Evolutionary conservation across 2,888 invertebrate genomes (phyloP), one percentile per base, ranked within the genome.

Genomic region (Cephus rjabovi): DNA sequence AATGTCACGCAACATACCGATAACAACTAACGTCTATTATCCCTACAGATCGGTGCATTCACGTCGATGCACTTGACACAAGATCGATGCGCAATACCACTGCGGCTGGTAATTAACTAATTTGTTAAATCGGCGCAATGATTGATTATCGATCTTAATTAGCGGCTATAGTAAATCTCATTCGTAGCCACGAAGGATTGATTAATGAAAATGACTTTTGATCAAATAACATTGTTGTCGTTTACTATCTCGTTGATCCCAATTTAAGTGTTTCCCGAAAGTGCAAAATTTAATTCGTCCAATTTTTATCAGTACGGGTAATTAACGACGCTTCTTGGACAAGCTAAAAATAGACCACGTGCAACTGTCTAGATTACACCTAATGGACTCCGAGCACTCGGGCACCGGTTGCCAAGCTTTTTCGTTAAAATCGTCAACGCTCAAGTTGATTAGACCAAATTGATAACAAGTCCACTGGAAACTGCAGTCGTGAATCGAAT

Each of bases 71-170:
- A 56, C 56, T 56, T 56, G 56, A 23, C 56, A 9, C 6, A 9
- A 23, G 81, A 81, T 81, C 79, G 81, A 82, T 79, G 56, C 35
- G 34, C 77, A 73, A 73, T 79, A 79, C 79, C 80, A 80, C 80
- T 76, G 79, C 79, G 75, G 81, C 80, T 79, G 81, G 79, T 81
- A 82, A 82, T 79, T 79, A 79, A 78, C 79, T 77, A 83, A 82
- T 83, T 82, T 80, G 78, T 77, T 76, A 77, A 68, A 78, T 80
- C 56, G 79, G 75, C 77, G 78, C 75, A 79, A 81, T 81, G 78
- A 82, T 81, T 80, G 84, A 84, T 84, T 82, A 82, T 73, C 76
- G 75, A 75, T 75, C 71, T 79, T 80, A 81, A 84, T 84, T 84
- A 84, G 83, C 33, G 79, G 83, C 23, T 56, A 56, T 9, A 56